phyloP scores from a whole-genome alignment of 2,113 vertebrate species.

The Mesitornis unicolor region DNA sequence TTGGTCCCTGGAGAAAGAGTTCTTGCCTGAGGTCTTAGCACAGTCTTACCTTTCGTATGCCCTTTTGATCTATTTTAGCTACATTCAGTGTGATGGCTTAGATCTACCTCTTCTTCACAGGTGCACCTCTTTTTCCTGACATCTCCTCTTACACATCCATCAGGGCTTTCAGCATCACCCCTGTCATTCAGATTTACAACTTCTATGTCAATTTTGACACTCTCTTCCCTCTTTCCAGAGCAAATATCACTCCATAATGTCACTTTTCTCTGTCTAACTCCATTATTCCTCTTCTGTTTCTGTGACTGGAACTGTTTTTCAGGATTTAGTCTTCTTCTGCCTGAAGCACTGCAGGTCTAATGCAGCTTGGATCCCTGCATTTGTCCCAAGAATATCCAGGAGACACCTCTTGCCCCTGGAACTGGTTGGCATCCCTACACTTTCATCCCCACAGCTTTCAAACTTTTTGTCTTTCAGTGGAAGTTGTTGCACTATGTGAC shows the following conservation, averaged over 20 bases:
- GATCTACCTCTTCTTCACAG: not conserved
- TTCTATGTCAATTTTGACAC: not conserved
- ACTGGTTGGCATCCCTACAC: not conserved
- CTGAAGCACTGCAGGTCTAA: not conserved
- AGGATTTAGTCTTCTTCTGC: not conserved
- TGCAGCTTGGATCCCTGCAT: not conserved
- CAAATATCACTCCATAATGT: not conserved
- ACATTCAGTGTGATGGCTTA: not conserved
- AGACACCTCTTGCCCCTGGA: not conserved
- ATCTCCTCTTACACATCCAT: not conserved
- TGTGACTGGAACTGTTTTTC: not conserved
- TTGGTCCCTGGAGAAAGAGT: not conserved
- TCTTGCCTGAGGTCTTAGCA: not conserved
- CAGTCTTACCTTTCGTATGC: not conserved
- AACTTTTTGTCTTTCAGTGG: not conserved
- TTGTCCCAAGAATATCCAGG: not conserved
- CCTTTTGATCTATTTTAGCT: not conserved
- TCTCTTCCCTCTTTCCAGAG: not conserved
- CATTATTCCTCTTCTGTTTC: not conserved
- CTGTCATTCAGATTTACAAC: constrained; percentile 19
- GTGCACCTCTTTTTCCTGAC: not conserved
- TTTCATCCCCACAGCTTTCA: not conserved
- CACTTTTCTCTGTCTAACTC: not conserved
- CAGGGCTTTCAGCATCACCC: not conserved
- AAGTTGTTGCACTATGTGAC: not conserved